Evolutionary conservation across 2,113 vertebrate species (phyloP), one percentile per base, ranked within the genome.

Genomic region (Balaenoptera acutorostrata): DNA sequence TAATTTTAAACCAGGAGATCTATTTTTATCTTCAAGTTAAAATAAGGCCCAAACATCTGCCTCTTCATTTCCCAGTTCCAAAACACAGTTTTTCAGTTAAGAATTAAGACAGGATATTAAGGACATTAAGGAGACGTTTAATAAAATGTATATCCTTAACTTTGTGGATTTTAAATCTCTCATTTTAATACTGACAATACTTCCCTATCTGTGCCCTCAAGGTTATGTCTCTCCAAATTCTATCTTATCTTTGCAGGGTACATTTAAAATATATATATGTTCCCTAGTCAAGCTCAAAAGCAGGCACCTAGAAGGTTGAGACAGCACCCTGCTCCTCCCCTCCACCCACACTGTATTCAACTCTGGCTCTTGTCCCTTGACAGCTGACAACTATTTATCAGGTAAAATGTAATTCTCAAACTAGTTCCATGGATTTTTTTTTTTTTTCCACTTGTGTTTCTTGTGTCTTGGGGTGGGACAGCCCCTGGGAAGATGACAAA

Each of bases 111-210:
- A 78, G 11, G 63, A 72, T 74, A 88, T 84, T 78, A 55, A 92
- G 27, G 55, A 39, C 33, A 92, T 82, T 64, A 90, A 96, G 44
- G 2, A 55, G 33, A 72, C 78, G 4, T 57, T 82, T 66, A 88
- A 71, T 72, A 72, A 87, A 95, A 83, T 63, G 3, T 88, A 33
- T 87, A 33, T 87, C 23, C 52, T 92, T 95, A 80, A 88, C 33
- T 61, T 94, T 44, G 13, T 57, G 36, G 39, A 80, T 69, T 90
- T 90, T 66, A 80, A 83, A 46, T 74, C 57, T 84, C 46, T 72
- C 20, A 81, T 93, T 92, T 85, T 80, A 83, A 46, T 55, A 92
- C 2, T 44, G 29, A 59, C 1, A 72, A 6, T 83, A 87, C 11
- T 46, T 96, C 18, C 61, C 14, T 69, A 57, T 57, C 21, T 80